Percentiles rank a stretch among this genome's conserved stretches.
Conservation (phyloP, 1,140 invertebrate genomes). For the Helicoverpa zea region DNA sequence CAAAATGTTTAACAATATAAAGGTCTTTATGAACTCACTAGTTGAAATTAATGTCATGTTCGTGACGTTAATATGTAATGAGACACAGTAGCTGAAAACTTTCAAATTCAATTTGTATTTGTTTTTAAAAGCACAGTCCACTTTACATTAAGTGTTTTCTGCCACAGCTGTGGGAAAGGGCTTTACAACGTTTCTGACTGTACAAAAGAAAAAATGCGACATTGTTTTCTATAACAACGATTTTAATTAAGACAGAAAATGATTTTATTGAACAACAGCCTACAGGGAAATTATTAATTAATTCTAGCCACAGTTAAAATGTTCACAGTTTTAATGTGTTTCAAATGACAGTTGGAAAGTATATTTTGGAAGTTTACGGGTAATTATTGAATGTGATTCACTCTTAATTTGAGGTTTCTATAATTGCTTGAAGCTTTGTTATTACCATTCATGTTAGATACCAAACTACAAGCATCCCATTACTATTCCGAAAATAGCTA, state of each 20-base stretch:
- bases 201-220: conserved; percentile 18
- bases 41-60: conserved; percentile 20
- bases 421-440: conserved; percentile 15
- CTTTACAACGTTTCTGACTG: conserved; percentile 4
- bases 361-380: conserved; percentile 19
- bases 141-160: conserved; percentile 15
- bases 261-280: conserved; percentile 28
- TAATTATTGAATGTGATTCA: conserved; percentile 21
- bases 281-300: conserved; percentile 29
- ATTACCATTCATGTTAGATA: conserved; percentile 16
- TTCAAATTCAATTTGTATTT: conserved; percentile 19
- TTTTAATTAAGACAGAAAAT: conserved; percentile 32
- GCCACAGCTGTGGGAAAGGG: conserved; percentile 11
- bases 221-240: conserved; percentile 10
- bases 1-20: conserved; percentile 35
- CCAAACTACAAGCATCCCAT: conserved; percentile 19
- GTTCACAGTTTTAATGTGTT: conserved; percentile 46
- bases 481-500: background rate
- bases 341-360: conserved; percentile 40
- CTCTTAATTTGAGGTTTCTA: conserved; percentile 34
- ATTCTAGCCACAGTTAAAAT: conserved; percentile 38
- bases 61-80: conserved; percentile 18
- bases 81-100: conserved; percentile 12
- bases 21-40: conserved; percentile 1
- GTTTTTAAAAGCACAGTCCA: conserved; percentile 6